Evolutionary conservation across 1,140 invertebrate species (phyloP).

Genomic region (Ceratosolen solmsi): DNA sequence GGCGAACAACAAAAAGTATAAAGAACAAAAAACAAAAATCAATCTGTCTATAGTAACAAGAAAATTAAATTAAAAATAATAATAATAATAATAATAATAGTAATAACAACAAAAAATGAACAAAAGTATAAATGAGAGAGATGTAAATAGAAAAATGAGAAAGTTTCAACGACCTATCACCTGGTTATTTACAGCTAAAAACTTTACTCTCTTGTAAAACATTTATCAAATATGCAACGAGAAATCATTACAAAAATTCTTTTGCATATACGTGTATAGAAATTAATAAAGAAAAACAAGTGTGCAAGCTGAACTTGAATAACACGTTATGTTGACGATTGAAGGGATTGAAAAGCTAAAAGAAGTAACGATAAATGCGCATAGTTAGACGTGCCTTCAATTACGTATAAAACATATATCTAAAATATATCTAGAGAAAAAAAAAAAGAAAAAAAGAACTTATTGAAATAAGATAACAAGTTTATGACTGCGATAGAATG

Average conservation of each 20-base stretch:
- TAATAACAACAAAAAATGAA: not conserved
- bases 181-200: not conserved
- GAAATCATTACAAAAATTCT: not conserved
- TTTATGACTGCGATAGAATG: too few species aligned
- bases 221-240: not conserved
- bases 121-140: not conserved
- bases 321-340: not conserved
- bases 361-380: not conserved
- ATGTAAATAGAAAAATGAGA: not conserved
- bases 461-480: too few species aligned
- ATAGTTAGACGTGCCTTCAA: not conserved
- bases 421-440: not conserved
- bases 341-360: not conserved
- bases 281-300: too few species aligned
- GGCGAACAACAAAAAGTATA: not conserved
- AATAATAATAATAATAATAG: too few species aligned
- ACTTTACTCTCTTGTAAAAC: not conserved
- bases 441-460: too few species aligned
- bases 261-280: too few species aligned
- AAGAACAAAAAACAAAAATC: not conserved
- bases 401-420: not conserved
- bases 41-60: not conserved
- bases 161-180: not conserved
- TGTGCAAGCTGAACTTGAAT: not conserved
- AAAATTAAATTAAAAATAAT: not conserved